A percentile compares a stretch with the other conserved stretches of the same genome.
These are phyloP conservation scores for Lateolabrax maculatus DNA, from an alignment of 2,797 vertebrate species.

Conservation along the genomic window DNA sequence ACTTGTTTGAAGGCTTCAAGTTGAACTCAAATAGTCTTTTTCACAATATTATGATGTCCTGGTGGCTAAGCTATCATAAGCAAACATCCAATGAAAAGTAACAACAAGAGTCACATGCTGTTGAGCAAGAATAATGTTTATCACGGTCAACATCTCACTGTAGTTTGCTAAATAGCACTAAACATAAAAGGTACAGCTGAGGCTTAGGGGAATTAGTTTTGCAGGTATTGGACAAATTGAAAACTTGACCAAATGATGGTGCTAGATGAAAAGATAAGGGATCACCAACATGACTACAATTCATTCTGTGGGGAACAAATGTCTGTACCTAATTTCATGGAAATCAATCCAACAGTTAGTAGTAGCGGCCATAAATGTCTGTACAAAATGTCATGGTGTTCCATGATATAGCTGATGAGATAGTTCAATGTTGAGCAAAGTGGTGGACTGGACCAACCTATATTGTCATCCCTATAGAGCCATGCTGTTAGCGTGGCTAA, in stretches of 20 bases:
- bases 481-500: background rate
- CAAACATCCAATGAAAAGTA: background rate
- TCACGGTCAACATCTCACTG: background rate
- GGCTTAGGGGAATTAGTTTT: background rate
- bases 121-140: background rate
- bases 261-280: background rate
- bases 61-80: background rate
- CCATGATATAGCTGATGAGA: background rate
- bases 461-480: background rate
- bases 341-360: background rate
- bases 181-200: background rate
- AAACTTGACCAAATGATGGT: background rate
- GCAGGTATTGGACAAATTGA: background rate
- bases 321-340: background rate
- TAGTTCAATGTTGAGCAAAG: background rate
- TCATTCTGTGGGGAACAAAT: background rate
- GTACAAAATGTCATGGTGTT: background rate
- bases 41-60: background rate
- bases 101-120: background rate
- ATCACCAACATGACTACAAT: background rate
- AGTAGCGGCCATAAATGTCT: background rate
- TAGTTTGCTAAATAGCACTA: background rate
- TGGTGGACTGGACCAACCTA: background rate
- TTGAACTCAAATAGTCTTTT: background rate
- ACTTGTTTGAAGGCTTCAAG: background rate